phyloP scores from a whole-genome alignment of 2,888 invertebrate species.

The Megastigmus dorsalis region DNA sequence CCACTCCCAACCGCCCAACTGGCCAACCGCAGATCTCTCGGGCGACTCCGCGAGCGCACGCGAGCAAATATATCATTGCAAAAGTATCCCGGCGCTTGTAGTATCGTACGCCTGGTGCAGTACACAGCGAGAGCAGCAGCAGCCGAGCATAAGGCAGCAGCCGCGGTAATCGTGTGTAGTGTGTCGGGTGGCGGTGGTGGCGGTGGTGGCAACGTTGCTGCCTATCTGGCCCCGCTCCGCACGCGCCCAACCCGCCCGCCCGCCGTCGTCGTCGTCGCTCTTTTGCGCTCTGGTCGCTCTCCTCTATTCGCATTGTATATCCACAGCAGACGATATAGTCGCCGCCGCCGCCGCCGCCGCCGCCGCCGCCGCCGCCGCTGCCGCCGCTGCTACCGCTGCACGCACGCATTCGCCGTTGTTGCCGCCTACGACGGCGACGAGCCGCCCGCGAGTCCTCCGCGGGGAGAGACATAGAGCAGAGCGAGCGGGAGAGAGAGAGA shows the following conservation, averaged over 20 bases:
- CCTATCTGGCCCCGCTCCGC: slow-evolving; percentile 37
- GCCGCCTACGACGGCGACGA: slow-evolving; percentile 1
- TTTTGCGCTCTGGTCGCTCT: slow-evolving; percentile 31
- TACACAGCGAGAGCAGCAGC: neutral
- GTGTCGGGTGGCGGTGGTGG: slow-evolving; percentile 21
- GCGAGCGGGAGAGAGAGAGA: neutral
- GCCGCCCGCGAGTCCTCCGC: slow-evolving; percentile 17
- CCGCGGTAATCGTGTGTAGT: slow-evolving; percentile 5
- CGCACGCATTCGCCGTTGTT: neutral
- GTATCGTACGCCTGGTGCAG: neutral
- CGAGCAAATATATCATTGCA: neutral
- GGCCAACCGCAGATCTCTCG: too few relatives aligned
- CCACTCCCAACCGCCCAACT: neutral
- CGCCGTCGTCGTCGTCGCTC: too few relatives aligned
- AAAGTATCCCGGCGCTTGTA: neutral
- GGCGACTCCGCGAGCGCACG: slow-evolving; percentile 14
- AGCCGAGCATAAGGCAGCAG: neutral
- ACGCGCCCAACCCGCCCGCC: slow-evolving; percentile 24
- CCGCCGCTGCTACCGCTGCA: neutral
- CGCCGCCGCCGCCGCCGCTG: slow-evolving; percentile 1
- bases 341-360: neutral
- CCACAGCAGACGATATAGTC: slow-evolving; percentile 7
- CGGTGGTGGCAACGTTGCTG: slow-evolving; percentile 57
- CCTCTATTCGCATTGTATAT: slow-evolving; percentile 41
- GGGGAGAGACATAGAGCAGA: neutral